phyloP scores from a whole-genome alignment of 2,113 vertebrate species.

The Neoarius graeffei region DNA sequence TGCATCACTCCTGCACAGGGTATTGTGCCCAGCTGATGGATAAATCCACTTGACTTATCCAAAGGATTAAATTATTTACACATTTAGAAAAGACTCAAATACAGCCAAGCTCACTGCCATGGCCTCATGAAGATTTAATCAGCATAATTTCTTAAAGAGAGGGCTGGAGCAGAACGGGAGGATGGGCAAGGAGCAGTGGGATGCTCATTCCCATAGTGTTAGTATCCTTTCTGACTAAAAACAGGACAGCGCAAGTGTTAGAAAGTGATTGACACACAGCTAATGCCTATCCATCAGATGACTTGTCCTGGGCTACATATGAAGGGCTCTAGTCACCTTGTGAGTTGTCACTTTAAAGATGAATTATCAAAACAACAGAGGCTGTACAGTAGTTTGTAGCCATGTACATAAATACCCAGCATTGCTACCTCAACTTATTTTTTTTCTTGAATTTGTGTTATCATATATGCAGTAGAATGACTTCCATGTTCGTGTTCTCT shows the following conservation, averaged over 20 bases:
- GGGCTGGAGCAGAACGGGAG: slow-evolving; percentile 16
- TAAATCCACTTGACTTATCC: slow-evolving; percentile 58
- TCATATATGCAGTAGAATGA: slow-evolving; percentile 42
- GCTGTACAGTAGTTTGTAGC: slow-evolving; percentile 4
- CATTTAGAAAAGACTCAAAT: slow-evolving; percentile 58
- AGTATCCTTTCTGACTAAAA: slow-evolving; percentile 10
- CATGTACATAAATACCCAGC: not conserved
- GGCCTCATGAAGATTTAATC: slow-evolving; percentile 59
- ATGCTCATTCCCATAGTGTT: slow-evolving; percentile 5
- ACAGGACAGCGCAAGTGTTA: slow-evolving; percentile 14
- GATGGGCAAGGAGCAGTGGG: slow-evolving; percentile 17
- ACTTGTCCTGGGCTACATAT: slow-evolving; percentile 53
- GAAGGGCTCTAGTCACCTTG: slow-evolving; percentile 55
- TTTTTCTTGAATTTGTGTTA: not conserved
- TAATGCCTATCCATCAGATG: slow-evolving; percentile 52
- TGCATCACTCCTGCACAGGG: slow-evolving; percentile 4
- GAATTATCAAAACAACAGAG: slow-evolving; percentile 57
- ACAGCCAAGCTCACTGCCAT: slow-evolving; percentile 40
- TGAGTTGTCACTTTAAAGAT: slow-evolving; percentile 53
- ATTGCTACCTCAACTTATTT: not conserved
- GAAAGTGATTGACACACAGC: slow-evolving; percentile 52
- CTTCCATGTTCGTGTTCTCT: slow-evolving; percentile 42
- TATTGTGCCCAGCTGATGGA: slow-evolving; percentile 45
- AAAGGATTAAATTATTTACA: slow-evolving; percentile 62
- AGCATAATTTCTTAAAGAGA: slow-evolving; percentile 55